phyloP scores from a whole-genome alignment of 2,797 vertebrate genomes.

The Melanotaenia maccullochi region DNA sequence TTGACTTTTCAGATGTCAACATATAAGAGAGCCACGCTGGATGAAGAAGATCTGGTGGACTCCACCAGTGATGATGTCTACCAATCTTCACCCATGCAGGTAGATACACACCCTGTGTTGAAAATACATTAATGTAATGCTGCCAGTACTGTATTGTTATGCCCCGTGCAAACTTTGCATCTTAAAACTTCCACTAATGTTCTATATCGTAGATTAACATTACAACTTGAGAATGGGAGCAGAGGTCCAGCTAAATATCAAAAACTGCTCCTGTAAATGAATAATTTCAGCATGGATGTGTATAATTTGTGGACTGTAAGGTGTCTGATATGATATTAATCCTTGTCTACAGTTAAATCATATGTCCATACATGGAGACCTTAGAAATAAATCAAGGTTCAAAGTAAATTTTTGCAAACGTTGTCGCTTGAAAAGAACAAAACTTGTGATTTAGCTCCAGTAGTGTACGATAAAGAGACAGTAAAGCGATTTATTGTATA shows the following conservation, averaged over 20 bases:
- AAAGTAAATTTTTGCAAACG: neutral
- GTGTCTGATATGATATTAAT: neutral
- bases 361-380: too few relatives aligned
- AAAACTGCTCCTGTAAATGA: neutral
- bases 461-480: neutral
- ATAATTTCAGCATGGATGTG: neutral
- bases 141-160: neutral
- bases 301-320: neutral
- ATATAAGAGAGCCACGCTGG: conserved; percentile 93
- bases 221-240: neutral
- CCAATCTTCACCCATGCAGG: conserved; percentile 89
- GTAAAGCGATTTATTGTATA: neutral
- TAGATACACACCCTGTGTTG: conserved; percentile 58
- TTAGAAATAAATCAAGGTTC: too few relatives aligned
- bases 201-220: neutral
- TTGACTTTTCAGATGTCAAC: conserved; percentile 95
- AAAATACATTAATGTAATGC: neutral
- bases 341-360: neutral
- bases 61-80: conserved; percentile 88
- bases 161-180: neutral
- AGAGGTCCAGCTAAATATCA: neutral
- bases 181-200: neutral
- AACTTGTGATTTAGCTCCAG: neutral
- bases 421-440: neutral
- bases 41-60: conserved; percentile 94